phyloP scores from a whole-genome alignment of 2,113 vertebrate species.

The Cardinalis cardinalis region DNA sequence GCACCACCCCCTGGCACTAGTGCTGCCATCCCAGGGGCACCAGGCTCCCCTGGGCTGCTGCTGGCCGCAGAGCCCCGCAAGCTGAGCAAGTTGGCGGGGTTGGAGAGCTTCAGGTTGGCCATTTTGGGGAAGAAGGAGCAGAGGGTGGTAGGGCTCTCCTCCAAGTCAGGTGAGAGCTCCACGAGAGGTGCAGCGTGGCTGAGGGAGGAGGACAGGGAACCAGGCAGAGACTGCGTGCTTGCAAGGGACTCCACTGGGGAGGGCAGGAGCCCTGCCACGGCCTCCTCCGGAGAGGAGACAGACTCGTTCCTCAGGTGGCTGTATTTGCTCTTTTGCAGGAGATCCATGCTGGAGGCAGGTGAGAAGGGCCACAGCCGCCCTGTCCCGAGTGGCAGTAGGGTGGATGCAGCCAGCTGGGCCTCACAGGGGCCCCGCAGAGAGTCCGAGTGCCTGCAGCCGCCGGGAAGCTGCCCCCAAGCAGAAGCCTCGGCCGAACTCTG shows the following conservation, averaged over 20 bases:
- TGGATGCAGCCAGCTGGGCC: background rate
- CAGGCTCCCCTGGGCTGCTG: background rate
- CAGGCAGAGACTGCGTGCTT: conserved; percentile 53
- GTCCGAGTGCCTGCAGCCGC: background rate
- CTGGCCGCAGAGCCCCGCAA: conserved; percentile 40
- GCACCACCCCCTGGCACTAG: background rate
- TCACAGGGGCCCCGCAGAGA: background rate
- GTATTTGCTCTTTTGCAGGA: conserved; percentile 92
- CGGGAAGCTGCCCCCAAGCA: background rate
- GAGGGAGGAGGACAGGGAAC: conserved; percentile 85
- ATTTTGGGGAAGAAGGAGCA: conserved; percentile 96
- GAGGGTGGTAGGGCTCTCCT: conserved; percentile 91
- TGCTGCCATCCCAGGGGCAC: background rate
- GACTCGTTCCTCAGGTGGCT: conserved; percentile 92
- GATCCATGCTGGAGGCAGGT: conserved; percentile 79
- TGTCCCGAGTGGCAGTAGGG: background rate
- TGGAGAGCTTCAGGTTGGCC: conserved; percentile 88
- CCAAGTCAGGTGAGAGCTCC: conserved; percentile 63
- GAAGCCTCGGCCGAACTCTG: fast-evolving
- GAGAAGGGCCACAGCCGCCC: background rate
- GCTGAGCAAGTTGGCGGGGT: conserved; percentile 80
- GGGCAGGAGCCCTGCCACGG: background rate
- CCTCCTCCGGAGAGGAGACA: conserved; percentile 81
- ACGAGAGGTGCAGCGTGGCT: conserved; percentile 76
- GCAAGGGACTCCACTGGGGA: background rate